A percentile compares a stretch with the other conserved stretches of the same genome.
These are phyloP conservation scores for Athene noctua DNA, from an alignment of 2,113 vertebrate genomes.

Conservation along the genomic window DNA sequence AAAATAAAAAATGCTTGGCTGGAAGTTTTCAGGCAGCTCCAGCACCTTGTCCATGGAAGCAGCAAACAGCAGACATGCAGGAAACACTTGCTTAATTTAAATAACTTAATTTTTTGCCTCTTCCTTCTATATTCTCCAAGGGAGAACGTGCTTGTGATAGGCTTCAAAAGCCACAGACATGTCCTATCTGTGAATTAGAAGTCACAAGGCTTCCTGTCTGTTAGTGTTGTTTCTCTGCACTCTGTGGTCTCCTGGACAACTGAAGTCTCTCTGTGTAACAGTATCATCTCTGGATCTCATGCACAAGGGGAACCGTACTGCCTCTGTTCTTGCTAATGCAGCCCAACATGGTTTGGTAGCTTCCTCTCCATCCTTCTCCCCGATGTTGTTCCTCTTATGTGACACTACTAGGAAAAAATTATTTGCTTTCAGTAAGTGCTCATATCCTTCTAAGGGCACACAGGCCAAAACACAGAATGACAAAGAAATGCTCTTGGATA, in stretches of 20 bases:
- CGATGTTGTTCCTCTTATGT: neutral
- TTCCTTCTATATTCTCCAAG: neutral
- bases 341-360: neutral
- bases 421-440: neutral
- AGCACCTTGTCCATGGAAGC: neutral
- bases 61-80: neutral
- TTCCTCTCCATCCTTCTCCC: neutral
- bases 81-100: constrained; percentile 4
- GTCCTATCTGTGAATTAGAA: neutral
- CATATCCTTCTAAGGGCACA: neutral
- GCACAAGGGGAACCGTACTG: neutral
- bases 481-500: neutral
- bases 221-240: neutral
- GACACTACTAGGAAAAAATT: neutral
- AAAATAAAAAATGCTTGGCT: neutral
- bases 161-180: neutral
- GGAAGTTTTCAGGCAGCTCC: neutral
- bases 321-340: neutral
- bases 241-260: neutral
- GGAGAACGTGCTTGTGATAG: neutral
- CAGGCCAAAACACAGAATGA: neutral
- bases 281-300: neutral
- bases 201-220: constrained; percentile 6
- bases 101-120: neutral
- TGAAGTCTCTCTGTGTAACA: neutral